Evolutionary conservation across 2,888 invertebrate species (phyloP).

Genomic region (Chaitophorus viminalis): DNA sequence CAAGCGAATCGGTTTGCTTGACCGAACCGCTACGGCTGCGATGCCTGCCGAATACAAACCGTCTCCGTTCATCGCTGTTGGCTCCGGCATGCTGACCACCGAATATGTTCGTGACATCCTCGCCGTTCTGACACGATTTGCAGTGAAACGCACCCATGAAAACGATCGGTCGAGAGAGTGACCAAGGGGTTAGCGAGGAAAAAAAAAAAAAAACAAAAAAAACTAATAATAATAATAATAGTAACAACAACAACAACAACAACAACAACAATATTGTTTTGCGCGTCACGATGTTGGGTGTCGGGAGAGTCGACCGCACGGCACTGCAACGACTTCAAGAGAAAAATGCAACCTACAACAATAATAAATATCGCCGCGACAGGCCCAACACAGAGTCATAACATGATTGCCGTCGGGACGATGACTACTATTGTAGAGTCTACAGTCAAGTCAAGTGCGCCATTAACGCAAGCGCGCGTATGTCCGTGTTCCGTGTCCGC

Average conservation of each 20-base stretch:
- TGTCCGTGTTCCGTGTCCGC: not conserved
- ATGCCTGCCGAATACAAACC: slow-evolving; percentile 43
- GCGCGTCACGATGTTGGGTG: not conserved
- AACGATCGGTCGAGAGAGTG: not conserved
- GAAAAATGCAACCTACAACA: not conserved
- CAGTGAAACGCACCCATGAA: slow-evolving; percentile 64
- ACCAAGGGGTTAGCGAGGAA: not conserved
- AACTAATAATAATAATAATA: too few relatives aligned
- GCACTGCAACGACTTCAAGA: not conserved
- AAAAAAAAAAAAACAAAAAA: not conserved
- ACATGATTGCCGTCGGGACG: not conserved
- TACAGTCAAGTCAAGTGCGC: slow-evolving; percentile 25
- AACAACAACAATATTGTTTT: not conserved
- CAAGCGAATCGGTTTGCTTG: slow-evolving; percentile 76
- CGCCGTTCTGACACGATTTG: slow-evolving; percentile 63
- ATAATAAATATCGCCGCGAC: not conserved
- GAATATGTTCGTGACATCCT: slow-evolving; percentile 62
- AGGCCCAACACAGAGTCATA: not conserved
- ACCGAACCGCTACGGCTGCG: slow-evolving; percentile 61
- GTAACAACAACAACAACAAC: too few relatives aligned
- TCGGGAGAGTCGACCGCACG: not conserved
- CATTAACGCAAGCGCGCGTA: slow-evolving; percentile 20
- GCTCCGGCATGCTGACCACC: slow-evolving; percentile 47
- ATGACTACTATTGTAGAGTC: not conserved
- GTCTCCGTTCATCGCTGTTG: slow-evolving; percentile 46